These are phyloP conservation scores for Drosophila anceps DNA, from an alignment of 2,888 invertebrate species.

Conservation along the genomic window DNA sequence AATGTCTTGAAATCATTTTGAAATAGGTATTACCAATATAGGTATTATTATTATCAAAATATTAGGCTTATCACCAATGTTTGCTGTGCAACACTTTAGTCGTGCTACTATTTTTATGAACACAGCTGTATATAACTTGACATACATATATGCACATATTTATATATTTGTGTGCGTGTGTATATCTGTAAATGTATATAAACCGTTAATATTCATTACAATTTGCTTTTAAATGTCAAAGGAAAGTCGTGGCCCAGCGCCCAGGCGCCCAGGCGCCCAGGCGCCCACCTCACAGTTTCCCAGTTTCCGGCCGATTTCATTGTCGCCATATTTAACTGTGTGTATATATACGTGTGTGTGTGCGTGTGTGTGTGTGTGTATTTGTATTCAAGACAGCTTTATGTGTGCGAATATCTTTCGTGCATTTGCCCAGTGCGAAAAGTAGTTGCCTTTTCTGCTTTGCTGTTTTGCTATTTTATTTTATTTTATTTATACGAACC, in stretches of 20 bases:
- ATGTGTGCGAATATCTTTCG: constrained; percentile 41
- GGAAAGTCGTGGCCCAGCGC: constrained; percentile 34
- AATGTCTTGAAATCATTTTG: too few relatives aligned
- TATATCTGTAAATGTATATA: constrained; percentile 8
- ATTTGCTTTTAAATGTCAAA: constrained; percentile 64
- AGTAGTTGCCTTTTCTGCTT: constrained; percentile 36
- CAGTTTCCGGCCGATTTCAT: constrained; percentile 49
- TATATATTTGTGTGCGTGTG: not conserved
- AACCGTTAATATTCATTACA: constrained; percentile 67
- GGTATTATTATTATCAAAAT: too few relatives aligned
- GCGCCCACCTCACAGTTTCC: constrained; percentile 15
- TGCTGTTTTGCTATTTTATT: constrained; percentile 53
- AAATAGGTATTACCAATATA: too few relatives aligned
- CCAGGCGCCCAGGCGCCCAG: not conserved
- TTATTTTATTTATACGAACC: constrained; percentile 54
- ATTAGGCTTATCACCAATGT: too few relatives aligned
- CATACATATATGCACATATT: not conserved
- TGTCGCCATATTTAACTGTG: constrained; percentile 25
- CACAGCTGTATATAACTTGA: too few relatives aligned
- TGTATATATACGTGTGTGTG: constrained; percentile 13
- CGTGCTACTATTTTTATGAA: too few relatives aligned
- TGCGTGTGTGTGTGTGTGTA: constrained; percentile 18
- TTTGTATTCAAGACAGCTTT: constrained; percentile 33
- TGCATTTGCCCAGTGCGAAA: constrained; percentile 45
- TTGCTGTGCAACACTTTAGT: too few relatives aligned